A percentile compares a stretch with the other conserved stretches of the same genome.
phyloP scores from a whole-genome alignment of 2,113 vertebrate genomes.

The Emydura subglobosa region DNA sequence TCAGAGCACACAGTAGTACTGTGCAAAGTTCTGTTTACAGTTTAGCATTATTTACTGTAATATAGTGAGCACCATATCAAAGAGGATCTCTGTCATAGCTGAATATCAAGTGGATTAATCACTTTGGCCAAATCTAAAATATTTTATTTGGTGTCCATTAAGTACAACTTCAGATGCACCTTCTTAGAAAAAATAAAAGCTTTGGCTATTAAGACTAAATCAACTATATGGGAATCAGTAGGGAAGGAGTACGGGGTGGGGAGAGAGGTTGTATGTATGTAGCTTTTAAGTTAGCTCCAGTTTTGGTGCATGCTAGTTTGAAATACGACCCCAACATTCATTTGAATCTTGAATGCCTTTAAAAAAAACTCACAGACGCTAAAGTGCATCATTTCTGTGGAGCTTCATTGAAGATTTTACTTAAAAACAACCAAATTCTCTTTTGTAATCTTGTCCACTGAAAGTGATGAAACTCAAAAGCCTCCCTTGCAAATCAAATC shows the following conservation, averaged over 20 bases:
- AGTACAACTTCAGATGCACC: not conserved
- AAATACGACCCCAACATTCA: constrained; percentile 1
- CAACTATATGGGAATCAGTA: not conserved
- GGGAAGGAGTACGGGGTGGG: not conserved
- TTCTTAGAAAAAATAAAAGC: not conserved
- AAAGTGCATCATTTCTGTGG: not conserved
- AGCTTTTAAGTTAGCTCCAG: constrained; percentile 15
- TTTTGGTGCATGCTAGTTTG: not conserved
- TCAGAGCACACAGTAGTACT: constrained; percentile 8
- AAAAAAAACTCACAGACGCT: not conserved
- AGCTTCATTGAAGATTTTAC: not conserved
- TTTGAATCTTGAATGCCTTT: not conserved
- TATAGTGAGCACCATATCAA: constrained; percentile 8
- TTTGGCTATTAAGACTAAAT: not conserved
- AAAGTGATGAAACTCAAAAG: not conserved
- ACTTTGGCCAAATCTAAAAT: not conserved
- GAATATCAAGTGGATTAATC: not conserved
- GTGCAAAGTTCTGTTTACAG: not conserved
- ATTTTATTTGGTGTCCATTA: not conserved
- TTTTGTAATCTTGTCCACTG: not conserved
- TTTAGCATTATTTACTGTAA: not conserved
- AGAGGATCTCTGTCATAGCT: not conserved
- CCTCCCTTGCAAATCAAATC: not conserved
- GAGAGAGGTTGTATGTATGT: not conserved
- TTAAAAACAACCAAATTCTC: not conserved